Conservation (phyloP, 2,797 vertebrate species). For the Ispidina lecontei region DNA sequence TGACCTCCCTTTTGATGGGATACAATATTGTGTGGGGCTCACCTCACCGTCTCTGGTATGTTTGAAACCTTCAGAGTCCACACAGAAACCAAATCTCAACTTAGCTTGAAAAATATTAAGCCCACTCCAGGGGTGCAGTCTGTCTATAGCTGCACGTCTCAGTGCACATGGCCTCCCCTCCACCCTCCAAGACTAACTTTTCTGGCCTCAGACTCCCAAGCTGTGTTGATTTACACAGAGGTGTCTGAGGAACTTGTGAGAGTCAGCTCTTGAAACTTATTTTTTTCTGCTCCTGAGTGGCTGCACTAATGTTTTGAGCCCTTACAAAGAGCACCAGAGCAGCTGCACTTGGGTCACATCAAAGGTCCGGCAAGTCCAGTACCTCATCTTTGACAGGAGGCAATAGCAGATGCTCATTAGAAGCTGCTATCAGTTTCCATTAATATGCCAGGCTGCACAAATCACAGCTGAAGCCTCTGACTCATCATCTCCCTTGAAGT, state of each 20-base stretch:
- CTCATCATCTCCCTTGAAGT: slow-evolving; percentile 34
- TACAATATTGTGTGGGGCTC: neutral
- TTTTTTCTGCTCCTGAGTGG: neutral
- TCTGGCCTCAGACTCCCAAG: neutral
- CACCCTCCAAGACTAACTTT: neutral
- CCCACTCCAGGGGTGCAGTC: neutral
- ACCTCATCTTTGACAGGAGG: slow-evolving; percentile 32
- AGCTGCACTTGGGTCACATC: slow-evolving; percentile 24
- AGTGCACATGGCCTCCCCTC: neutral
- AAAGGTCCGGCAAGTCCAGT: slow-evolving; percentile 37
- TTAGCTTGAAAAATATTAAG: neutral
- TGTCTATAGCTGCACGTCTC: rapidly evolving
- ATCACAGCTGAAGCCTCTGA: slow-evolving; percentile 62
- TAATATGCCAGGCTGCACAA: slow-evolving; percentile 64
- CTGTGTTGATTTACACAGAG: neutral
- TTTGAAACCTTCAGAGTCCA: neutral
- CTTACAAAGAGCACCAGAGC: neutral
- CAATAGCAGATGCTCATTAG: slow-evolving; percentile 60
- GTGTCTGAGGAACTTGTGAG: rapidly evolving
- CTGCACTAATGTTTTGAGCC: neutral
- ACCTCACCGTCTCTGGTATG: neutral
- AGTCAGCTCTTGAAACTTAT: rapidly evolving
- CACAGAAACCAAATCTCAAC: neutral
- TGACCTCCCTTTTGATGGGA: neutral
- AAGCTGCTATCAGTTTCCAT: slow-evolving; percentile 60